Evolutionary conservation across 2,888 invertebrate genomes (phyloP).

Genomic region (Mythimna pallens): DNA sequence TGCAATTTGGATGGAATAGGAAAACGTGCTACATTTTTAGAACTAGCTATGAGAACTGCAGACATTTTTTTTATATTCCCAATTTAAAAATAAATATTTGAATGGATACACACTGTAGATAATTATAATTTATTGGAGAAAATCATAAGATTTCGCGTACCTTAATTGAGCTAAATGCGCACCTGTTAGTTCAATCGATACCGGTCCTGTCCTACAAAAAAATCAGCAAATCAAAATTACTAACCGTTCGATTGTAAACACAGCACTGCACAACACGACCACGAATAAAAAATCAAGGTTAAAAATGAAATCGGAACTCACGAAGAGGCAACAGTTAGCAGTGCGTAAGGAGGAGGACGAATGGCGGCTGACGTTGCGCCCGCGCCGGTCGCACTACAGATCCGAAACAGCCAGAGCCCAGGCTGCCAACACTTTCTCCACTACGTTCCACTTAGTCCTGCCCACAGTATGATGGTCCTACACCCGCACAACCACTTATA

Average conservation of each 20-base stretch:
- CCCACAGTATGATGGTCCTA: constrained; percentile 76
- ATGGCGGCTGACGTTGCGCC: constrained; percentile 61
- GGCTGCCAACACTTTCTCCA: constrained; percentile 85
- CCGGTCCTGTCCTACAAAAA: constrained; percentile 9
- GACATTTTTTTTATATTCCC: neutral
- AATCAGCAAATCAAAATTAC: constrained; percentile 26
- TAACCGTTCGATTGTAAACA: constrained; percentile 43
- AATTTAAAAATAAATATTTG: neutral
- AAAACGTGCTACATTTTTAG: neutral
- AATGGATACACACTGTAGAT: neutral
- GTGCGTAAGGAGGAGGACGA: constrained; percentile 53
- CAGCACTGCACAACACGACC: constrained; percentile 58
- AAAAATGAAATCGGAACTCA: constrained; percentile 60
- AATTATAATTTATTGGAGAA: neutral
- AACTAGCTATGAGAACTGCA: neutral
- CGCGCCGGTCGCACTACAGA: constrained; percentile 59
- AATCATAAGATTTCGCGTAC: neutral
- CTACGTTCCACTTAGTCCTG: constrained; percentile 83
- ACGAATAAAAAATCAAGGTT: constrained; percentile 50
- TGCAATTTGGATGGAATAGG: neutral
- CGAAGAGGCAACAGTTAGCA: constrained; percentile 41
- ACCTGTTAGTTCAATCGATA: neutral
- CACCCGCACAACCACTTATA: constrained; percentile 80
- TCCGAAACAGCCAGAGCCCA: constrained; percentile 73
- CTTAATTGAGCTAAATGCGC: constrained; percentile 15